Percentiles rank a stretch among this genome's conserved stretches.
phyloP scores from a whole-genome alignment of 2,888 invertebrate species.

The Blastobasis adustella region DNA sequence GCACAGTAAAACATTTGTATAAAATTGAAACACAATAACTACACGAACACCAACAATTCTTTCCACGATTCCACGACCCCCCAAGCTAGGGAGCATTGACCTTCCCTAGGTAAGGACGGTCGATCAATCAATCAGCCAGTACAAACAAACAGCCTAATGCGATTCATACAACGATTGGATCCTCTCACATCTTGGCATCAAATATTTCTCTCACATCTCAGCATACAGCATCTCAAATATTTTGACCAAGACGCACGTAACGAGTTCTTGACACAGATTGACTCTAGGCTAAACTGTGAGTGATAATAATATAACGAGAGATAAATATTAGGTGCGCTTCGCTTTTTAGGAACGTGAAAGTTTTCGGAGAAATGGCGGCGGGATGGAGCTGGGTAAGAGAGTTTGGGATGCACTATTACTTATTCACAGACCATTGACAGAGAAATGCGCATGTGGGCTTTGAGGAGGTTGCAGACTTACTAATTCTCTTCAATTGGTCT shows the following conservation, averaged over 20 bases:
- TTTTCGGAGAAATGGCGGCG: neutral
- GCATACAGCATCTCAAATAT: slow-evolving; percentile 8
- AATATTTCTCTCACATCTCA: slow-evolving; percentile 20
- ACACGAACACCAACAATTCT: neutral
- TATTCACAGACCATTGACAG: slow-evolving; percentile 23
- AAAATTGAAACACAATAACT: no score
- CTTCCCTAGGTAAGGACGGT: slow-evolving; percentile 17
- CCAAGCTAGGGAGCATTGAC: slow-evolving; percentile 18
- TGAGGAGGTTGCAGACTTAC: no score
- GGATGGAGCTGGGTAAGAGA: neutral
- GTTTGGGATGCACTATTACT: slow-evolving; percentile 7
- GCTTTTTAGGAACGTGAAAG: neutral
- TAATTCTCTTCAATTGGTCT: slow-evolving; percentile 10
- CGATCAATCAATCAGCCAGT: slow-evolving; percentile 30
- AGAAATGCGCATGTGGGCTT: no score
- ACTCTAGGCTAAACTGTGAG: neutral
- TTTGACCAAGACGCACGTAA: slow-evolving; percentile 1
- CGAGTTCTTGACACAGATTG: neutral
- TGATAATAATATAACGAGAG: neutral
- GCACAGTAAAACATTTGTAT: no score
- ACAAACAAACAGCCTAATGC: slow-evolving; percentile 26
- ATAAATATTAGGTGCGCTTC: neutral
- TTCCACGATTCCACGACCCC: slow-evolving; percentile 5
- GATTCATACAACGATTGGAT: slow-evolving; percentile 25
- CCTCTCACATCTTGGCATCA: slow-evolving; percentile 19